phyloP scores from a whole-genome alignment of 2,113 vertebrate species.

The Ptyas mucosa region DNA sequence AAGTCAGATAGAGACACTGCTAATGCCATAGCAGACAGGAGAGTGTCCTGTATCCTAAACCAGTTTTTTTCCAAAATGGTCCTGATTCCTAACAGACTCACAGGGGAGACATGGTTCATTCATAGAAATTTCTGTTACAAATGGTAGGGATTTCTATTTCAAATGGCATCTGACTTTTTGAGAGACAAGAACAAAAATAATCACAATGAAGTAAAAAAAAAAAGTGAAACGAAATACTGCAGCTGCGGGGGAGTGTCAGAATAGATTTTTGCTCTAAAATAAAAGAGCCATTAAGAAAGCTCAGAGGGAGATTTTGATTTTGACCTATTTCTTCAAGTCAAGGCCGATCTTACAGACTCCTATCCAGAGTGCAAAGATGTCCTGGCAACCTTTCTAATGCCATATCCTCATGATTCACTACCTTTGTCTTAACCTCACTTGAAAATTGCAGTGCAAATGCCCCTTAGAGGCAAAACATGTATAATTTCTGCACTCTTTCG shows the following conservation, averaged over 20 bases:
- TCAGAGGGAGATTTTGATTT: neutral
- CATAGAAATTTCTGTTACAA: neutral
- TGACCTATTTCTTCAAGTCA: neutral
- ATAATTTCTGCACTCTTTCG: neutral
- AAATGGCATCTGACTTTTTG: neutral
- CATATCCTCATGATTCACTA: neutral
- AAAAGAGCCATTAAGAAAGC: neutral
- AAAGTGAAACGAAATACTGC: neutral
- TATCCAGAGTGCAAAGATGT: neutral
- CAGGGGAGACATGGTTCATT: neutral
- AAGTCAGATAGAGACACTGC: neutral
- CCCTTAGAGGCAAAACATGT: neutral
- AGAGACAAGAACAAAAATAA: neutral
- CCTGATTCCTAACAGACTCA: neutral
- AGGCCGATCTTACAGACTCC: neutral
- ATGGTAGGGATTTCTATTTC: neutral
- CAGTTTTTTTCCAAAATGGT: neutral
- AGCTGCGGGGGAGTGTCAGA: neutral
- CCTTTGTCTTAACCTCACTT: neutral
- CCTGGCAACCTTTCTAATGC: neutral
- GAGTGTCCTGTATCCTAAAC: neutral
- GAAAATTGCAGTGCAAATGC: neutral
- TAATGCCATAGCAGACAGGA: neutral
- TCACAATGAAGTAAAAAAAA: neutral
- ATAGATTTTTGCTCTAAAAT: neutral